Evolutionary conservation across 2,888 invertebrate genomes (phyloP).

Genomic region (Machimus rusticus): DNA sequence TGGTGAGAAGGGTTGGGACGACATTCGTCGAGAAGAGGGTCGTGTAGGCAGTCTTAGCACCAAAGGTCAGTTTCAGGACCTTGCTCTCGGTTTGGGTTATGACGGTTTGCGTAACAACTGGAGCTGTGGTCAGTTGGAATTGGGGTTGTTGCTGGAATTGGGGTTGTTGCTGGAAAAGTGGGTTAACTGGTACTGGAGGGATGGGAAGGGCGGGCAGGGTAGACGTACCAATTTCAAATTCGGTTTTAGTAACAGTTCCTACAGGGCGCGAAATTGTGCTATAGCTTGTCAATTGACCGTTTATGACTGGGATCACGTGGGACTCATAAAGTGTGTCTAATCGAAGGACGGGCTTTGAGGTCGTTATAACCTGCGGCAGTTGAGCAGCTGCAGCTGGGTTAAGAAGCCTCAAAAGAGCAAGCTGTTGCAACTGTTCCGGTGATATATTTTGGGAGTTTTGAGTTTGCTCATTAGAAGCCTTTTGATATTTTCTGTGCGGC

Average conservation of each 20-base stretch:
- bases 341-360: constrained; percentile 78
- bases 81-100: constrained; percentile 83
- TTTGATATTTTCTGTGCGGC: constrained; percentile 45
- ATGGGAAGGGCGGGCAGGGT: constrained; percentile 70
- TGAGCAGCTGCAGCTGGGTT: constrained; percentile 72
- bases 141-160: constrained; percentile 71
- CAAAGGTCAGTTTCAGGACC: constrained; percentile 84
- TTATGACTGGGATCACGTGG: constrained; percentile 79
- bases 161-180: constrained; percentile 63
- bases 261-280: constrained; percentile 82
- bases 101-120: constrained; percentile 80
- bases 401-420: constrained; percentile 75
- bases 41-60: constrained; percentile 89
- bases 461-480: constrained; percentile 50
- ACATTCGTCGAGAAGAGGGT: constrained; percentile 84
- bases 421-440: constrained; percentile 74
- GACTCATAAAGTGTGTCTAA: constrained; percentile 83
- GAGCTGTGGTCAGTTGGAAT: constrained; percentile 79
- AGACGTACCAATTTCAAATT: constrained; percentile 79
- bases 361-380: constrained; percentile 77
- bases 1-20: constrained; percentile 83
- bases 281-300: constrained; percentile 76
- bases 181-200: constrained; percentile 63
- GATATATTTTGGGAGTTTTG: constrained; percentile 55
- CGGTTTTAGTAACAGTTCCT: constrained; percentile 80